Evolutionary conservation across 2,888 invertebrate genomes (phyloP).

Genomic region (Mimachlamys varia): DNA sequence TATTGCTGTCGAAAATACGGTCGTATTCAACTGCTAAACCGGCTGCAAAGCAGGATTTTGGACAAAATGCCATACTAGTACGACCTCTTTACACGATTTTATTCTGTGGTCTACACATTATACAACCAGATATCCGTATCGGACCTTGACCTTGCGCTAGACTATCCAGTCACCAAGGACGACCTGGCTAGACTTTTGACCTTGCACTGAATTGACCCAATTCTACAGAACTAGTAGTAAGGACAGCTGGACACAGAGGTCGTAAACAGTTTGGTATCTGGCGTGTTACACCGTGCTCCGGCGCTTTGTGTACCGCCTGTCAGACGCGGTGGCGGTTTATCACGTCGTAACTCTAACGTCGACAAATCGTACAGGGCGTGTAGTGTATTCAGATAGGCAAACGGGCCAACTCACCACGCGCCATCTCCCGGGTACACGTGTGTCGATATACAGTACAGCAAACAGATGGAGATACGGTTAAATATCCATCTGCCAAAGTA

Average conservation of each 20-base stretch:
- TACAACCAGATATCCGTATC: not conserved
- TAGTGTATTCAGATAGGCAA: not conserved
- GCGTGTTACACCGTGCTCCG: not conserved
- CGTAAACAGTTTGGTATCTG: not conserved
- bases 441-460: not conserved
- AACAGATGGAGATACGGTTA: not conserved
- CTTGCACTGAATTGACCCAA: not conserved
- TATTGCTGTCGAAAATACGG: no score
- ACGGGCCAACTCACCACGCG: slow-evolving; percentile 15
- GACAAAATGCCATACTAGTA: no score
- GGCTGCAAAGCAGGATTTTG: no score
- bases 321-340: not conserved
- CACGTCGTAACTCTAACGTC: slow-evolving; percentile 8
- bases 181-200: not conserved
- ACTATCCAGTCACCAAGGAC: not conserved
- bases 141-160: not conserved
- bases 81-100: no score
- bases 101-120: not conserved
- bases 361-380: not conserved
- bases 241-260: not conserved
- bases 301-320: not conserved
- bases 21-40: no score
- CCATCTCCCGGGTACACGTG: slow-evolving; percentile 13
- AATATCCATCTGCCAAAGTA: not conserved
- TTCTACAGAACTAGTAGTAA: not conserved